Conservation (phyloP, 2,797 vertebrate genomes). For the Eidolon dupreanum region DNA sequence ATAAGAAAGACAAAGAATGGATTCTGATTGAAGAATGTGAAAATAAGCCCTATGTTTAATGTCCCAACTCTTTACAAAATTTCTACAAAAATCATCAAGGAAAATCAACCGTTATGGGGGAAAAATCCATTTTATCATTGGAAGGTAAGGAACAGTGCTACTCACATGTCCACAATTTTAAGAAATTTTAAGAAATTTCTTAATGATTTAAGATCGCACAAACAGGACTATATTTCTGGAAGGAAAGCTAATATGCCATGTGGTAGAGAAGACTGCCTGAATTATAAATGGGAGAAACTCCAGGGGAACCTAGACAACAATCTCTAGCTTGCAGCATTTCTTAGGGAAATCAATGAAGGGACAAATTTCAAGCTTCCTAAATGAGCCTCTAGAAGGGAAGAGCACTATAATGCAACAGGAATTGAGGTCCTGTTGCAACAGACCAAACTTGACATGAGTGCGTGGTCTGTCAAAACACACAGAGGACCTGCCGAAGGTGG, state of each 20-base stretch:
- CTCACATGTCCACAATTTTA: neutral
- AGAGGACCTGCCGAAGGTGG: neutral
- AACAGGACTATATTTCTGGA: neutral
- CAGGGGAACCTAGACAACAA: neutral
- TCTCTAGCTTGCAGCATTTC: neutral
- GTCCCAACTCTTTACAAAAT: neutral
- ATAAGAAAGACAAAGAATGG: neutral
- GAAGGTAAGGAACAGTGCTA: too few relatives aligned
- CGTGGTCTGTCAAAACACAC: neutral
- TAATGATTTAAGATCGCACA: neutral
- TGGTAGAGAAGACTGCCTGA: neutral
- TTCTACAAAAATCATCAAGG: neutral
- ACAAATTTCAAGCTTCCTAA: neutral
- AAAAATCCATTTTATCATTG: neutral
- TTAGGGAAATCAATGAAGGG: neutral
- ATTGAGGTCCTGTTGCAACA: neutral
- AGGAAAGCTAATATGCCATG: fast-evolving
- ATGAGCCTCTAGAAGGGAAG: neutral
- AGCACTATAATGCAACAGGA: neutral
- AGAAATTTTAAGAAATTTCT: neutral
- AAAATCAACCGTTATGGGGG: neutral
- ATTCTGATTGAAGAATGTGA: neutral
- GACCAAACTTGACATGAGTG: neutral
- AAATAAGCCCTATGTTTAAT: neutral
- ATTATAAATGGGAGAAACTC: neutral